phyloP scores from a whole-genome alignment of 2,797 vertebrate genomes.

The Oreochromis grahami region DNA sequence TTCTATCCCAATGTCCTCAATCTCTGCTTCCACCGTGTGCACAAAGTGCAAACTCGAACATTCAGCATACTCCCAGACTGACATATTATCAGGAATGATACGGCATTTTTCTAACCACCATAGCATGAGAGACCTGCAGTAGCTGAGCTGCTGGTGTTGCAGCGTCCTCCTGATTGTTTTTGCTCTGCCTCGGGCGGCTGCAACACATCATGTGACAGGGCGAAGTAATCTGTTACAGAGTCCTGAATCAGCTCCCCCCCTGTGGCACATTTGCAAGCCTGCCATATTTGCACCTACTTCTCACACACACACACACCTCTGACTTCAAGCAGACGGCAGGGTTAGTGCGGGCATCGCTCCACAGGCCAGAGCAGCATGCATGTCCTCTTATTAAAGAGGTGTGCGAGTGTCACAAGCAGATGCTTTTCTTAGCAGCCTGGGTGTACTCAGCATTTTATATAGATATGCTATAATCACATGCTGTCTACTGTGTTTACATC shows the following conservation, averaged over 20 bases:
- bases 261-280: not conserved
- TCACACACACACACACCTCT: not conserved
- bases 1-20: not conserved
- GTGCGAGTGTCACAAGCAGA: not conserved
- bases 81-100: not conserved
- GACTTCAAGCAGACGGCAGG: constrained; percentile 46
- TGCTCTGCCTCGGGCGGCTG: not conserved
- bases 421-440: not conserved
- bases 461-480: not conserved
- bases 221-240: constrained; percentile 5
- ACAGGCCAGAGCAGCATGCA: not conserved
- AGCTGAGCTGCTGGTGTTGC: not conserved
- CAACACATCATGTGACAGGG: not conserved
- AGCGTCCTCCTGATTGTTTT: not conserved
- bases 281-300: constrained; percentile 18
- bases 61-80: not conserved
- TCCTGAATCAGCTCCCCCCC: constrained; percentile 28
- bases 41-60: not conserved
- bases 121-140: not conserved
- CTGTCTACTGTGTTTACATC: not conserved
- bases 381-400: not conserved
- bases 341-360: not conserved
- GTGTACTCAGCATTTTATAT: not conserved
- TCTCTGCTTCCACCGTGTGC: not conserved
- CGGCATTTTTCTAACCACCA: not conserved